Evolutionary conservation across 1,140 invertebrate genomes (phyloP).

Genomic region (Trypoxylus dichotomus): DNA sequence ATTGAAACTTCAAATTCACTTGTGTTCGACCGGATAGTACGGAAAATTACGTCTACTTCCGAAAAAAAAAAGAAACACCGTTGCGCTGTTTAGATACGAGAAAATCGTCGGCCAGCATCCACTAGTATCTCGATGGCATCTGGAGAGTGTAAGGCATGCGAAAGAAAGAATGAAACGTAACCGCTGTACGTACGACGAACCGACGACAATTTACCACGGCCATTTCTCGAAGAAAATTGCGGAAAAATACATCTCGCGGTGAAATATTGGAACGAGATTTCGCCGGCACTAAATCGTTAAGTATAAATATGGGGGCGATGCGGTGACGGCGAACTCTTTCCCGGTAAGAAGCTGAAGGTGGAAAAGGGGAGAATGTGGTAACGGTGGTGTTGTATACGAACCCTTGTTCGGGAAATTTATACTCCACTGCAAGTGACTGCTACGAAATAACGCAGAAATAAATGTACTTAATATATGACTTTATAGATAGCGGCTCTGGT

Average conservation of each 20-base stretch:
- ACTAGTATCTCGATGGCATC: not conserved
- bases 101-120: not conserved
- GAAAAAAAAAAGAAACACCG: not conserved
- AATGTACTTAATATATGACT: slow-evolving; percentile 4
- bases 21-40: not conserved
- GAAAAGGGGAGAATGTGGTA: not conserved
- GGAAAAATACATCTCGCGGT: not conserved
- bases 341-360: not conserved
- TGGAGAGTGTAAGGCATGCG: not conserved
- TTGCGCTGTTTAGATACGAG: not conserved
- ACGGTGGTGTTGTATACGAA: not conserved
- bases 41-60: not conserved
- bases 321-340: not conserved
- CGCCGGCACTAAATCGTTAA: not conserved
- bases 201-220: not conserved
- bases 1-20: not conserved
- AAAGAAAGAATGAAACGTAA: not conserved
- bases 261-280: not conserved
- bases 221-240: not conserved
- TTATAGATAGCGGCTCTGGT: not conserved
- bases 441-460: not conserved
- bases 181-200: not conserved
- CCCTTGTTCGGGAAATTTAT: not conserved
- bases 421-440: not conserved
- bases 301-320: not conserved